These are phyloP conservation scores for Parotocinclus haroldoi DNA, from an alignment of 2,797 vertebrate genomes.

Conservation along the genomic window DNA sequence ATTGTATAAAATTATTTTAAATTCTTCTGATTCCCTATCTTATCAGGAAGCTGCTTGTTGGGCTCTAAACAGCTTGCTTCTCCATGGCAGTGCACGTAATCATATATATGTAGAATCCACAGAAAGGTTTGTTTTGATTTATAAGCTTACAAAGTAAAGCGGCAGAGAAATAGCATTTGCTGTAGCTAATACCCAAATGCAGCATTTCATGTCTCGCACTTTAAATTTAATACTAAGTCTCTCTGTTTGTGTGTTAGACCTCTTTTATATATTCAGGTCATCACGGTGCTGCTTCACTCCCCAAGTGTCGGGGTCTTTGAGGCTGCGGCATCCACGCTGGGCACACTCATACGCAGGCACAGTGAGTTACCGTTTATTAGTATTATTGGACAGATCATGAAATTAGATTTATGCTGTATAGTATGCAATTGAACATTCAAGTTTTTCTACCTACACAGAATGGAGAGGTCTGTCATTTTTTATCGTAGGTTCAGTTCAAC, in stretches of 20 bases:
- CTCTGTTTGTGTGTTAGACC: slow-evolving; percentile 28
- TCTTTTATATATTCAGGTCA: slow-evolving; percentile 59
- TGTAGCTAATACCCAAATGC: no score
- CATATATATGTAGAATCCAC: slow-evolving; percentile 79
- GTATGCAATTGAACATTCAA: no score
- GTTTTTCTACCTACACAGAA: no score
- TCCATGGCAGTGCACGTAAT: slow-evolving; percentile 73
- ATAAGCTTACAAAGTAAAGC: no score
- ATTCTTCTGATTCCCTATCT: slow-evolving; percentile 2
- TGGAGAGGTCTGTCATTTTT: no score
- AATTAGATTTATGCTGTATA: no score
- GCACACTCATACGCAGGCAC: slow-evolving; percentile 78
- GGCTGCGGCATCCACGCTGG: slow-evolving; percentile 82
- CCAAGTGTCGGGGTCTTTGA: slow-evolving; percentile 81
- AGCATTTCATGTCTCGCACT: no score
- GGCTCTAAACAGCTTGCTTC: slow-evolving; percentile 86
- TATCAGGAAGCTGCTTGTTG: slow-evolving; percentile 89
- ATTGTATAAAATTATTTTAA: neutral
- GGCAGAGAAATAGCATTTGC: no score
- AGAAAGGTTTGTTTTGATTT: slow-evolving; percentile 67
- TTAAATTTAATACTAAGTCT: no score
- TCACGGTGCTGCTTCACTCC: slow-evolving; percentile 88
- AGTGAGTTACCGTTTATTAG: slow-evolving; percentile 64
- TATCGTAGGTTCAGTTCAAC: no score
- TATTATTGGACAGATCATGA: no score